Conservation (phyloP, 2,797 vertebrate genomes). For the Pagetopsis macropterus region DNA sequence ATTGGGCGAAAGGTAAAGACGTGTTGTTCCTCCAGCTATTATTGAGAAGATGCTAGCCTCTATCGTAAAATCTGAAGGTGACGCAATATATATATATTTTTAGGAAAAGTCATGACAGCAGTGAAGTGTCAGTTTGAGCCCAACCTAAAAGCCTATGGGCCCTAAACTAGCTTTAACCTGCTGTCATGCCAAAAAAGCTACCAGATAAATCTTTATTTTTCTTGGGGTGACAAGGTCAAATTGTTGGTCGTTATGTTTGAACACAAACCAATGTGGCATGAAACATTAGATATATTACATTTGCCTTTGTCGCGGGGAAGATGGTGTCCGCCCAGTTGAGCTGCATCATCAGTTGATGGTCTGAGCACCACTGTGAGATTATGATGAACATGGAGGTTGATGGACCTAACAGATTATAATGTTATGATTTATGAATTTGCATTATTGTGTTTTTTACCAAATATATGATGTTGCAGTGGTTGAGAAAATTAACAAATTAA, state of each 20-base stretch:
- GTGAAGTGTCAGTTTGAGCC: neutral
- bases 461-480: neutral
- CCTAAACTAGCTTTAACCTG: neutral
- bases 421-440: neutral
- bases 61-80: conserved; percentile 13
- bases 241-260: conserved; percentile 5
- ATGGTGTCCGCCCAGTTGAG: conserved; percentile 66
- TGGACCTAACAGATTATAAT: neutral
- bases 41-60: neutral
- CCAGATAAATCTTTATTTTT: neutral
- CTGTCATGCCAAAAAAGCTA: neutral
- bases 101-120: neutral
- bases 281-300: conserved; percentile 5
- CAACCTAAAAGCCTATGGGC: neutral
- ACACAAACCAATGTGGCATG: conserved; percentile 10
- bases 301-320: conserved; percentile 59
- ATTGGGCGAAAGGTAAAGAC: conserved; percentile 18
- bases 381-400: conserved; percentile 31
- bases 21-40: neutral
- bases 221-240: neutral
- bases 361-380: conserved; percentile 28
- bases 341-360: conserved; percentile 66
- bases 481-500: neutral
- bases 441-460: neutral
- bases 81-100: conserved; percentile 7